phyloP scores from a whole-genome alignment of 2,113 vertebrate species.

The Athene noctua region DNA sequence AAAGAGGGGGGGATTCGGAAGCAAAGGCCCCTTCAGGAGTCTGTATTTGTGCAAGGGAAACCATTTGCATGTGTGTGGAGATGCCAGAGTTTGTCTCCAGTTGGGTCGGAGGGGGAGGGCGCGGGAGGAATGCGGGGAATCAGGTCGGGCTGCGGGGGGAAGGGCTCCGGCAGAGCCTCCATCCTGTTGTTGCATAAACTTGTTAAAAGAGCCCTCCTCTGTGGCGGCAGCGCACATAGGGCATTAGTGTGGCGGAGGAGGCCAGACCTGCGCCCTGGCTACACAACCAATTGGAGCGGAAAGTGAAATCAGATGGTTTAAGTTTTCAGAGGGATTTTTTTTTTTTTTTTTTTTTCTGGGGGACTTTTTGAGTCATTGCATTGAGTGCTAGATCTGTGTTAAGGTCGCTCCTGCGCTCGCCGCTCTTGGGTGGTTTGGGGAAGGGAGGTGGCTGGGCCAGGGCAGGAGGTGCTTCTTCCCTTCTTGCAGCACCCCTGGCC shows the following conservation, averaged over 20 bases:
- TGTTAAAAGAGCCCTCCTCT: conserved; percentile 73
- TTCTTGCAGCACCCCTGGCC: background rate
- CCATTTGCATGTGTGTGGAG: conserved; percentile 74
- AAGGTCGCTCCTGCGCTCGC: conserved; percentile 50
- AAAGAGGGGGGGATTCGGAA: conserved; percentile 30
- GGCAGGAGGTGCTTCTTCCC: background rate
- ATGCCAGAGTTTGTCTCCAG: conserved; percentile 79
- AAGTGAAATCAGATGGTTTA: conserved; percentile 70
- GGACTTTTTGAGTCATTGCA: conserved; percentile 61
- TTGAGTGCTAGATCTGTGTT: conserved; percentile 26
- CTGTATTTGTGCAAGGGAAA: conserved; percentile 71
- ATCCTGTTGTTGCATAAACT: conserved; percentile 75
- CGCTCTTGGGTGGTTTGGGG: conserved; percentile 31
- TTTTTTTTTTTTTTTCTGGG: background rate
- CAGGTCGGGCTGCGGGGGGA: conserved; percentile 79
- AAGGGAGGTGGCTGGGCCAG: background rate
- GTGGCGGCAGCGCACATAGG: conserved; percentile 64
- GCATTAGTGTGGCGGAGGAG: conserved; percentile 50
- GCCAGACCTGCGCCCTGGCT: conserved; percentile 54
- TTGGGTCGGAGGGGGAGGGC: conserved; percentile 72
- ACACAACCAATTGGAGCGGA: conserved; percentile 65
- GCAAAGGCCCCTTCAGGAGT: conserved; percentile 66
- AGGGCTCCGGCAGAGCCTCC: conserved; percentile 71
- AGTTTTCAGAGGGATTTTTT: conserved; percentile 56
- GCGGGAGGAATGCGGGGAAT: conserved; percentile 85